These are phyloP conservation scores for Apus apus DNA, from an alignment of 2,113 vertebrate species.

Conservation along the genomic window DNA sequence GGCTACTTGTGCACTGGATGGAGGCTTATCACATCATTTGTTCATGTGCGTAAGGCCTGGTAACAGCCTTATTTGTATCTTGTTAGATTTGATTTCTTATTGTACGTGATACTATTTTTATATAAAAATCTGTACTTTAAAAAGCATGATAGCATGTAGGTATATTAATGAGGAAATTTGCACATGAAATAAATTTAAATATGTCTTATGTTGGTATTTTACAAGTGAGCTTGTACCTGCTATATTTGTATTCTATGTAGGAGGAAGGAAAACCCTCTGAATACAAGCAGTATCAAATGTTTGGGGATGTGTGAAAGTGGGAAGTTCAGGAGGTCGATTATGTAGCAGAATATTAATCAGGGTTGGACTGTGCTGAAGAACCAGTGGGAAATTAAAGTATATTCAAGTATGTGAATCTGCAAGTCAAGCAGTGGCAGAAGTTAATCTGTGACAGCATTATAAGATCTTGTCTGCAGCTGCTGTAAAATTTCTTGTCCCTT, in stretches of 20 bases:
- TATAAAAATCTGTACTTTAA: slow-evolving; percentile 44
- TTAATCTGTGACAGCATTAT: background rate
- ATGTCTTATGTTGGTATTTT: slow-evolving; percentile 33
- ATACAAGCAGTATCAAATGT: background rate
- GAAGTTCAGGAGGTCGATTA: slow-evolving; percentile 22
- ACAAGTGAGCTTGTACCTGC: slow-evolving; percentile 38
- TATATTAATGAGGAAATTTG: slow-evolving; percentile 42
- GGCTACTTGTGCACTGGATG: slow-evolving; percentile 84
- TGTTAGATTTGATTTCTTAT: slow-evolving; percentile 65
- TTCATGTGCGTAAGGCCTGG: slow-evolving; percentile 82
- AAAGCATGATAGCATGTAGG: slow-evolving; percentile 1
- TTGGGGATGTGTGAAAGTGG: background rate
- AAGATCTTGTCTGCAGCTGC: background rate
- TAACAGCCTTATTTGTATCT: slow-evolving; percentile 86
- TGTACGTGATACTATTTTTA: slow-evolving; percentile 48
- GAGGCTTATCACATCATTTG: slow-evolving; percentile 75
- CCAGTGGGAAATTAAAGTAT: background rate
- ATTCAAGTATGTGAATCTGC: background rate
- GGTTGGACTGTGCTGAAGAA: slow-evolving; percentile 53
- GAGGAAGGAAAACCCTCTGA: slow-evolving; percentile 8
- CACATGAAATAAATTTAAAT: background rate
- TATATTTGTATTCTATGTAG: slow-evolving; percentile 7
- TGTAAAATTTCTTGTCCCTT: background rate
- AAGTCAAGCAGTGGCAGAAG: background rate
- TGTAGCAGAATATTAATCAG: slow-evolving; percentile 27